Evolutionary conservation across 2,888 invertebrate species (phyloP), one percentile per base, ranked within the genome.

Genomic region (Macrophya annulata): DNA sequence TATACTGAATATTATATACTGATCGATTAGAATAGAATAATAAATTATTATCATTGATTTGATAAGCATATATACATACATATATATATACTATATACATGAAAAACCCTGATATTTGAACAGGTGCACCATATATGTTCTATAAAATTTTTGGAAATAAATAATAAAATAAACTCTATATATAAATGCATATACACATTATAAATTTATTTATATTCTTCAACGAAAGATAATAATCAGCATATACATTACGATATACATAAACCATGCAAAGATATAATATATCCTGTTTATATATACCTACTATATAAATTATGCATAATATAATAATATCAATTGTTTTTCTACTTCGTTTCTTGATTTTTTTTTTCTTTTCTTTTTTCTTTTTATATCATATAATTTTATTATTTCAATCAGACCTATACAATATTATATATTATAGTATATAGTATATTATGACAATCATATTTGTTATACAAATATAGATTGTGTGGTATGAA

Each of bases 191-290:
- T 55, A 55, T n/a, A n/a, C n/a, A 55, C n/a, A 55, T 6, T 55
- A 55, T 55, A 55, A n/a, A 55, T 55, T 55, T 55, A 55, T 55
- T 55, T 55, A 55, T 55, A 55, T 55, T n/a, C n/a, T 55, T n/a
- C 10, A 55, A 55, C n/a, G 8, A 55, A 17, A n/a, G n/a, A 55
- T n/a, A 55, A 55, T 55, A 55, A 55, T n/a, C n/a, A n/a, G 17
- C 17, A n/a, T 55, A 55, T n/a, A 55, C n/a, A 55, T 31, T 17
- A 51, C 4, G 55, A 51, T 51, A 17, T 17, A 51, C 51, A 51
- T 51, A 51, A 51, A 51, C 17, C n/a, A 51, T 51, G n/a, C 43
- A 43, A 9, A 43, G n/a, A n/a, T 6, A 51, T 51, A 17, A 43
- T 43, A n/a, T 55, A 55, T 55, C 55, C 55, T 55, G 55, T 55